A percentile compares a stretch with the other conserved stretches of the same genome.
Evolutionary conservation across 2,797 vertebrate species (phyloP).

Genomic region (Micropoecilia bifurca): DNA sequence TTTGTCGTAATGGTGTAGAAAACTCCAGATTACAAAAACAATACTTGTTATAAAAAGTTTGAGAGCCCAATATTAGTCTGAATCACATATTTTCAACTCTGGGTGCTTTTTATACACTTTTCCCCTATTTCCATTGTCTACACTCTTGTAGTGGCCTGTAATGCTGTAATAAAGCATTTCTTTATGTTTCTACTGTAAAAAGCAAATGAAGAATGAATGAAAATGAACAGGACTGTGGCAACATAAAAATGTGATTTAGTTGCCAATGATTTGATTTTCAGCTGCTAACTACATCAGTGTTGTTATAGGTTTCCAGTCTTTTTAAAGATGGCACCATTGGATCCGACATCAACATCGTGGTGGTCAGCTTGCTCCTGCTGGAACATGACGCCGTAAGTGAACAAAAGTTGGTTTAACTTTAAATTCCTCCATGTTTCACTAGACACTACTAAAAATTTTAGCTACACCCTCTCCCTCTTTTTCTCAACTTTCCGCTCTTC

Average conservation of each 20-base stretch:
- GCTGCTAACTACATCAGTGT: not conserved
- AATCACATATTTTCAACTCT: too few relatives aligned
- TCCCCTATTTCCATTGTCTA: too few relatives aligned
- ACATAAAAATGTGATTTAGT: not conserved
- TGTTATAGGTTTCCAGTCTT: slow-evolving; percentile 91
- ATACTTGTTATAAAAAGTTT: not conserved
- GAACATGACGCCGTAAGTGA: slow-evolving; percentile 94
- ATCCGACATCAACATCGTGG: slow-evolving; percentile 93
- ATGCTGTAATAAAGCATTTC: not conserved
- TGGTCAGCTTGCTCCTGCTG: slow-evolving; percentile 94
- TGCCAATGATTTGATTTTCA: not conserved
- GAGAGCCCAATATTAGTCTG: too few relatives aligned
- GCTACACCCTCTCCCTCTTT: not conserved
- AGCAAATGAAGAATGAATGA: not conserved
- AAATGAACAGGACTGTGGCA: not conserved
- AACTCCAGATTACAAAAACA: not conserved
- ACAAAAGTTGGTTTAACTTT: not conserved
- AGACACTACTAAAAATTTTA: not conserved
- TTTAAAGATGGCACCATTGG: slow-evolving; percentile 99
- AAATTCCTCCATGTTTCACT: not conserved
- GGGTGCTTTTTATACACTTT: too few relatives aligned
- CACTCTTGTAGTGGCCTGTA: not conserved
- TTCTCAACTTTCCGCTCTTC: slow-evolving; percentile 6
- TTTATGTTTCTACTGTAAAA: not conserved
- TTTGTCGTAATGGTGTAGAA: not conserved